phyloP scores from a whole-genome alignment of 23 tunicate species.

The Trididemnum nubilum region DNA sequence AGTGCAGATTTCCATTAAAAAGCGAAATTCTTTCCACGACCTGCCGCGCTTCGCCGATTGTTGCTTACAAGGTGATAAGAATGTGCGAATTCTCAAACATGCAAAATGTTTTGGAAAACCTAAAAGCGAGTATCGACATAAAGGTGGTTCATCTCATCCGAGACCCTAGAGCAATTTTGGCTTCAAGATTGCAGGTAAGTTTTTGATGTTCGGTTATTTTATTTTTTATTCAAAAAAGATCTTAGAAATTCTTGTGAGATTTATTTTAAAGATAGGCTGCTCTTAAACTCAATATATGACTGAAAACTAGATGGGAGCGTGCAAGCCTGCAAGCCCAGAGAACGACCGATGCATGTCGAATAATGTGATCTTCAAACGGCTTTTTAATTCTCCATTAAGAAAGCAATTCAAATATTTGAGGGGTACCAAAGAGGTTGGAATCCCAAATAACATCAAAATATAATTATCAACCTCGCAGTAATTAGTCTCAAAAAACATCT shows the following conservation, averaged over 20 bases:
- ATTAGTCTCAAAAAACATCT: no score
- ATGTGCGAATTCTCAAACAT: constrained; percentile 51
- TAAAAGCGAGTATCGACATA: neutral
- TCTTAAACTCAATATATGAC: neutral
- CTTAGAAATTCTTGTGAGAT: neutral
- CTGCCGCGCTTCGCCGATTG: constrained; percentile 29
- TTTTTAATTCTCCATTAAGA: no score
- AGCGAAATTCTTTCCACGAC: constrained; percentile 33
- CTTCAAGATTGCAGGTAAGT: constrained; percentile 56
- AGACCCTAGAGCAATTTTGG: constrained; percentile 75
- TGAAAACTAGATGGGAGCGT: neutral
- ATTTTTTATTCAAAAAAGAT: no score
- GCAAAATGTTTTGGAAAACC: constrained; percentile 4
- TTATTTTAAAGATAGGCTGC: neutral
- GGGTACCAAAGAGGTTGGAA: no score
- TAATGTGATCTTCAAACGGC: no score
- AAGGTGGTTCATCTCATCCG: constrained; percentile 66
- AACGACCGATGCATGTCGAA: no score
- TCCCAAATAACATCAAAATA: no score
- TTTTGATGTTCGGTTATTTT: neutral
- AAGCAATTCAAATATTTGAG: no score
- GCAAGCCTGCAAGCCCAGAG: no score
- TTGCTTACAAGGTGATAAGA: constrained; percentile 63
- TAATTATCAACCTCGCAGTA: no score
- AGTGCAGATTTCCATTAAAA: constrained; percentile 33